Evolutionary conservation across 2,797 vertebrate species (phyloP).

Genomic region (Trachops cirrhosus): DNA sequence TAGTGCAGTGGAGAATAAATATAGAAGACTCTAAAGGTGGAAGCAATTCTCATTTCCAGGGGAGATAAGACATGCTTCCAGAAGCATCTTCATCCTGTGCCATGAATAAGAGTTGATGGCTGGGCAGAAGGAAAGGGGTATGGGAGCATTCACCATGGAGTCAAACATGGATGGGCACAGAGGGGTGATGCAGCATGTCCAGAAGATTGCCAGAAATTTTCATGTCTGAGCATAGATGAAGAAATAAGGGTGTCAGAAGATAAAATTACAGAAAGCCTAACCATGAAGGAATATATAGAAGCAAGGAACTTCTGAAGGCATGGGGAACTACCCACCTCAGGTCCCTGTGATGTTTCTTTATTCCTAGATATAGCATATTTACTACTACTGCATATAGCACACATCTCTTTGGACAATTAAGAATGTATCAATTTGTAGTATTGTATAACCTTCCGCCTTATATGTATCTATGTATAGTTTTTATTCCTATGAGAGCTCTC

Average conservation of each 20-base stretch:
- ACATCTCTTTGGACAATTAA: not conserved
- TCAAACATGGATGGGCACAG: not conserved
- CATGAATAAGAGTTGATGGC: not conserved
- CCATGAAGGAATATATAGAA: not conserved
- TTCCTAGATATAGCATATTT: not conserved
- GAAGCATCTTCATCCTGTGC: not conserved
- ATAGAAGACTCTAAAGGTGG: not conserved
- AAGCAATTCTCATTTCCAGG: not conserved
- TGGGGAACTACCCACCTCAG: not conserved
- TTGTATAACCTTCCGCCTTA: not conserved
- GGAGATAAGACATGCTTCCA: not conserved
- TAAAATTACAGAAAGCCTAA: not conserved
- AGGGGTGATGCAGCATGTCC: fast-evolving
- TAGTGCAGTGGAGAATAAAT: not conserved
- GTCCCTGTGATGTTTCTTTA: not conserved
- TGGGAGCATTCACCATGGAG: not conserved
- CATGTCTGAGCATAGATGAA: not conserved
- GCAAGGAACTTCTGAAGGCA: not conserved
- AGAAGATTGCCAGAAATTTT: not conserved
- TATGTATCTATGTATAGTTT: not conserved
- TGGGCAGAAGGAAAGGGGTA: not conserved
- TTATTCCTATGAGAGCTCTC: not conserved
- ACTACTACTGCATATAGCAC: not conserved
- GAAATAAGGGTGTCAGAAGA: not conserved
- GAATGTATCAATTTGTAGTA: not conserved